phyloP scores from a whole-genome alignment of 2,888 invertebrate species.

The Entomobrya multifasciata region DNA sequence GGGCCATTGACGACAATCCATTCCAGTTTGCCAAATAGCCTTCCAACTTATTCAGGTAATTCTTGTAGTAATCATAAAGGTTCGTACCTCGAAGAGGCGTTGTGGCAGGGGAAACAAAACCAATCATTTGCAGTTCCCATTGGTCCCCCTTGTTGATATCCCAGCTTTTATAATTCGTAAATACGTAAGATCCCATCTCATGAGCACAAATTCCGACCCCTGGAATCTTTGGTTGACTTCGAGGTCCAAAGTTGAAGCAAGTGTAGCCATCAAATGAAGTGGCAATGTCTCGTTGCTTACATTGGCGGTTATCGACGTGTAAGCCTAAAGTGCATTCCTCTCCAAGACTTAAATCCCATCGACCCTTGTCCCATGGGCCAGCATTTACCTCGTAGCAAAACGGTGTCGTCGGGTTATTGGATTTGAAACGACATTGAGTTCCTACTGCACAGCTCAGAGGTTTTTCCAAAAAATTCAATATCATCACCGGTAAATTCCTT shows the following conservation, averaged over 20 bases:
- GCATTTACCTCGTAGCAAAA: neutral
- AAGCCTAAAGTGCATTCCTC: neutral
- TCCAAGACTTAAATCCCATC: neutral
- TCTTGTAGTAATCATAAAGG: neutral
- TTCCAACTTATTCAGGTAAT: too few relatives aligned
- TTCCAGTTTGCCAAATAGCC: too few relatives aligned
- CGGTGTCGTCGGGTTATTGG: neutral
- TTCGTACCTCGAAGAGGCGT: neutral
- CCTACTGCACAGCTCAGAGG: neutral
- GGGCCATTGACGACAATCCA: too few relatives aligned
- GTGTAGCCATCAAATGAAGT: too few relatives aligned
- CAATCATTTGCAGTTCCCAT: neutral
- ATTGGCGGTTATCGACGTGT: neutral
- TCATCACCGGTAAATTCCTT: neutral
- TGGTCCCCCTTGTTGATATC: too few relatives aligned
- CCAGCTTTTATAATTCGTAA: too few relatives aligned
- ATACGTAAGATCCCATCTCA: neutral
- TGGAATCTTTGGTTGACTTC: neutral
- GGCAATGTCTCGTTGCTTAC: neutral
- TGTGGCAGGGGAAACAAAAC: neutral
- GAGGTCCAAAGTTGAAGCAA: conserved; percentile 8
- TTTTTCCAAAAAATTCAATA: neutral
- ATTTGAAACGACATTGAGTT: conserved; percentile 1
- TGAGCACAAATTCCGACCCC: neutral
- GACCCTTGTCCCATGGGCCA: neutral